Evolutionary conservation across 2,888 invertebrate genomes (phyloP).

Genomic region (Cataglyphis rosenhaueri): DNA sequence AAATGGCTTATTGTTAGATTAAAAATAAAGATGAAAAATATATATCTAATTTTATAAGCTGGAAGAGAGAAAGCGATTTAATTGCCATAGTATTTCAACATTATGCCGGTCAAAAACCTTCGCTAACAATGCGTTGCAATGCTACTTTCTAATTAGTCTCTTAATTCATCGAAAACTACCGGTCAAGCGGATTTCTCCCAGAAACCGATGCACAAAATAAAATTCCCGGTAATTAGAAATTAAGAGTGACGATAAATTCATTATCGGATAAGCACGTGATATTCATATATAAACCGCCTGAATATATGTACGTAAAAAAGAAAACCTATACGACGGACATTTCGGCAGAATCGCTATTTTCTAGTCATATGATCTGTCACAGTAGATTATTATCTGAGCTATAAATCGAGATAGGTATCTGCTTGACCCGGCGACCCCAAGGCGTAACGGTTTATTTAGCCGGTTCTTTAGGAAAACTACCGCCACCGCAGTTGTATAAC

Average conservation of each 20-base stretch:
- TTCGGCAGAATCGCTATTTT: constrained; percentile 6
- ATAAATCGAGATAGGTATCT: constrained; percentile 77
- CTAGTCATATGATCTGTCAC: constrained; percentile 58
- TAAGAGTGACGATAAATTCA: constrained; percentile 13
- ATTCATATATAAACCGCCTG: not conserved
- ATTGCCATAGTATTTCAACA: not conserved
- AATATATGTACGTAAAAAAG: not conserved
- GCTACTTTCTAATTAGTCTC: constrained; percentile 46
- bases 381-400: constrained; percentile 61
- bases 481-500: constrained; percentile 6
- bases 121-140: constrained; percentile 37
- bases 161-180: constrained; percentile 45
- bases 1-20: constrained; percentile 7
- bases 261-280: not conserved
- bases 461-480: constrained; percentile 60
- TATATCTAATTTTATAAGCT: not conserved
- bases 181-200: constrained; percentile 54
- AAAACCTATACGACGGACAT: not conserved
- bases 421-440: constrained; percentile 70
- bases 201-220: constrained; percentile 2
- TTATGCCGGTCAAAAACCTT: constrained; percentile 2
- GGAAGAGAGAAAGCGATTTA: not conserved
- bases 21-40: not conserved
- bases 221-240: constrained; percentile 5
- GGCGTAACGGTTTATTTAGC: constrained; percentile 72